Conservation (phyloP, 1,140 invertebrate species). For the Bilobella aurantiaca region DNA sequence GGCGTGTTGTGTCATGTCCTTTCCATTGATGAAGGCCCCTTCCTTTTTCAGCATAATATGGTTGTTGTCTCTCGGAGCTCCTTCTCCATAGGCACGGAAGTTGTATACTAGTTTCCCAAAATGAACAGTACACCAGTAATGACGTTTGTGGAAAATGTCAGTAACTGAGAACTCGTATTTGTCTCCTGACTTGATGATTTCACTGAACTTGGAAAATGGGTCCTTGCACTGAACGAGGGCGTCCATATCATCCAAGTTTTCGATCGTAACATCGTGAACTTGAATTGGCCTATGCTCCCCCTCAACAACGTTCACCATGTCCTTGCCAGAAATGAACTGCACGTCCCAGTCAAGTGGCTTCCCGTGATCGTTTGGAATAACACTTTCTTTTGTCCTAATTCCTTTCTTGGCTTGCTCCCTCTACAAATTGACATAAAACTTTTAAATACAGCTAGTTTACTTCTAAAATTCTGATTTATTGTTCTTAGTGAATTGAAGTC, state of each 20-base stretch:
- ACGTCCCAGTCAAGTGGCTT: conserved; percentile 10
- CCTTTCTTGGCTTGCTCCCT: neutral
- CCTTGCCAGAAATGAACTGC: conserved; percentile 26
- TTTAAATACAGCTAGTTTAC: no score
- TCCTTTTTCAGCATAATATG: conserved; percentile 17
- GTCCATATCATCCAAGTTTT: conserved; percentile 19
- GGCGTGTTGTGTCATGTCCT: conserved; percentile 4
- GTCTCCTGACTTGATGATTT: conserved; percentile 17
- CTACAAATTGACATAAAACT: neutral
- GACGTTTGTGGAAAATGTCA: conserved; percentile 25
- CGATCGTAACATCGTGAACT: conserved; percentile 23
- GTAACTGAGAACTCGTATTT: conserved; percentile 25
- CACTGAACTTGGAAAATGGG: conserved; percentile 27
- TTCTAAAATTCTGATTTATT: no score
- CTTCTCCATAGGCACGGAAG: conserved; percentile 32
- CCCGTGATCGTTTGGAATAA: neutral
- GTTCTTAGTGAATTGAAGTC: neutral
- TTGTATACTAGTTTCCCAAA: neutral
- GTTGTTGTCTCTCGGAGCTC: conserved; percentile 31
- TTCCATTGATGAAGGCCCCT: conserved; percentile 31
- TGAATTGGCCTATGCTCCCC: conserved; percentile 22
- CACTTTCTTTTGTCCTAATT: neutral
- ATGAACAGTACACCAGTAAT: conserved; percentile 27
- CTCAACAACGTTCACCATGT: conserved; percentile 19
- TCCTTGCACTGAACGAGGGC: conserved; percentile 24